Conservation (phyloP, 2,888 invertebrate species). For the Ennomos quercinarius region DNA sequence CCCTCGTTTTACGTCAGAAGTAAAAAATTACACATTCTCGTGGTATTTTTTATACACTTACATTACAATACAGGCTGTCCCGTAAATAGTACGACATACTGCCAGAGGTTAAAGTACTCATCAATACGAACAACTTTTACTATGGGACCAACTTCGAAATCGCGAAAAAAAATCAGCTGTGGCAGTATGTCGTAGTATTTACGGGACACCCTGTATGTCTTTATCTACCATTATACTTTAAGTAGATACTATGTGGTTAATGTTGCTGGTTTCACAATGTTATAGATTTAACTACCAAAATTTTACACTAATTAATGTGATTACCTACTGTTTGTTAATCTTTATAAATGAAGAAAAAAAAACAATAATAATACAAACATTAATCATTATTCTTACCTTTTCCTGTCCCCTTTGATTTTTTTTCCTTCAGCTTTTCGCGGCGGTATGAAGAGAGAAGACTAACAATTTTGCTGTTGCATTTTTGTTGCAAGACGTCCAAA, state of each 20-base stretch:
- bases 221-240: slow-evolving; percentile 19
- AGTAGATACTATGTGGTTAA: slow-evolving; percentile 9
- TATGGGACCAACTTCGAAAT: too few species aligned
- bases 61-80: background rate
- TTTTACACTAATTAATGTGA: too few species aligned
- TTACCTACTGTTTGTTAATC: too few species aligned
- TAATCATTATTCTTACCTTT: too few species aligned
- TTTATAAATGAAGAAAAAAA: too few species aligned
- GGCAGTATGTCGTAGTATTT: slow-evolving; percentile 16
- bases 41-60: background rate
- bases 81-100: slow-evolving; percentile 18
- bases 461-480: slow-evolving; percentile 31
- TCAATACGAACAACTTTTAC: slow-evolving; percentile 12
- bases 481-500: slow-evolving; percentile 17
- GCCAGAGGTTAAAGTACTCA: slow-evolving; percentile 11
- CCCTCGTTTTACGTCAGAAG: slow-evolving; percentile 9
- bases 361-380: too few species aligned
- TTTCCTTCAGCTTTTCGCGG: slow-evolving; percentile 2
- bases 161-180: slow-evolving; percentile 12
- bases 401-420: too few species aligned
- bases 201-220: slow-evolving; percentile 18
- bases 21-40: slow-evolving; percentile 17
- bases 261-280: slow-evolving; percentile 8
- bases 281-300: background rate
- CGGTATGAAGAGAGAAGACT: slow-evolving; percentile 32